Percentiles rank a stretch among this genome's conserved stretches.
Conservation (phyloP, 2,888 invertebrate genomes). For the Mantis religiosa region DNA sequence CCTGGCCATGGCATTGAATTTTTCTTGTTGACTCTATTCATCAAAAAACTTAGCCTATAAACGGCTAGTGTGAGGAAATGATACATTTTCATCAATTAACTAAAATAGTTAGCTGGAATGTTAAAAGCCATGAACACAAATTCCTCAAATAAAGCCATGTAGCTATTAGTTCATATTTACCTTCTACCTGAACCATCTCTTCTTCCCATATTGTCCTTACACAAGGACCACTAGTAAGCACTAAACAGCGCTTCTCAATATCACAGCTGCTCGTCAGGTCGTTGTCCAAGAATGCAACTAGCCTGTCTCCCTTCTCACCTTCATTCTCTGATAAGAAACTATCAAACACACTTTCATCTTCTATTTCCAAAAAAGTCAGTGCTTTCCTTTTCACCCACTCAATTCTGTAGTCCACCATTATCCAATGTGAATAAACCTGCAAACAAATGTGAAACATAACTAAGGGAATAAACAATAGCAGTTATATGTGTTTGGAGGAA, state of each 20-base stretch:
- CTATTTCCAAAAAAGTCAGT: conserved; percentile 54
- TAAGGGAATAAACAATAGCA: no score
- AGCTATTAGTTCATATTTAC: conserved; percentile 49
- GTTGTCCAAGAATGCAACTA: conserved; percentile 53
- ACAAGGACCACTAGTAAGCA: conserved; percentile 64
- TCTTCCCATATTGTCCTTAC: conserved; percentile 72
- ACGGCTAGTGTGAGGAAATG: no score
- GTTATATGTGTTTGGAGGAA: no score
- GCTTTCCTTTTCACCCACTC: conserved; percentile 67
- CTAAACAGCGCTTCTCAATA: conserved; percentile 58
- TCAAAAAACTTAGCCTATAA: no score
- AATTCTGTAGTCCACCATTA: conserved; percentile 52
- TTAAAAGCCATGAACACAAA: no score
- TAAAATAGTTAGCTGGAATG: no score
- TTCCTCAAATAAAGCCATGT: no score
- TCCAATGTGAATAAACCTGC: not conserved
- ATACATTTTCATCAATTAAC: no score
- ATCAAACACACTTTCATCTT: conserved; percentile 54
- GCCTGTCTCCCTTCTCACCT: conserved; percentile 50
- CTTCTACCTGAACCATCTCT: conserved; percentile 66
- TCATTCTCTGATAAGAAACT: conserved; percentile 53
- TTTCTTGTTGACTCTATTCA: no score
- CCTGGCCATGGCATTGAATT: no score
- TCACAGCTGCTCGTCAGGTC: conserved; percentile 48
- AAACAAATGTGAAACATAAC: no score